A percentile compares a stretch with the other conserved stretches of the same genome.
These are phyloP conservation scores for Parapristionchus giblindavisi DNA, from an alignment of 2,888 invertebrate species.

Conservation along the genomic window DNA sequence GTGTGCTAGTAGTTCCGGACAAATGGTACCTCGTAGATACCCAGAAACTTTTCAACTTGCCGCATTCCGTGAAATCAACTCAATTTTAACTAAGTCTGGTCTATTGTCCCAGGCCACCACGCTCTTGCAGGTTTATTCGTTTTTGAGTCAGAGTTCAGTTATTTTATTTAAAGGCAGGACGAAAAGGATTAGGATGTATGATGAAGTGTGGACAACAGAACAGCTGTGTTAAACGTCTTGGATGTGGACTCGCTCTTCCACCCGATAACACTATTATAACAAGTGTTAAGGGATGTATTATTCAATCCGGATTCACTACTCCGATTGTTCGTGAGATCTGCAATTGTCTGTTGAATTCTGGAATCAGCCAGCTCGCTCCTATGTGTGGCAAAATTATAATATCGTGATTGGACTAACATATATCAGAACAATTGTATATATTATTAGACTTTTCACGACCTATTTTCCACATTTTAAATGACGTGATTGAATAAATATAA, in stretches of 20 bases:
- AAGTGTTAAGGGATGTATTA: not conserved
- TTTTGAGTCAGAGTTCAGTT: not conserved
- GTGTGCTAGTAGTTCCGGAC: slow-evolving; percentile 1
- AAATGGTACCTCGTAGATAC: slow-evolving; percentile 21
- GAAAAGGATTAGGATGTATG: not conserved
- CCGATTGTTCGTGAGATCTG: slow-evolving; percentile 14
- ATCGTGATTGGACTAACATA: no score
- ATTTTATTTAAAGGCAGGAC: not conserved
- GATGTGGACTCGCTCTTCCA: slow-evolving; percentile 27
- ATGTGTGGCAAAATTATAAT: not conserved
- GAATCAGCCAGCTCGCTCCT: slow-evolving; percentile 2
- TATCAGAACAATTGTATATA: no score
- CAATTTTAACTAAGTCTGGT: not conserved
- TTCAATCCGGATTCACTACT: slow-evolving; percentile 14
- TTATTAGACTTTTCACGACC: no score
- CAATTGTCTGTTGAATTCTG: slow-evolving; percentile 18
- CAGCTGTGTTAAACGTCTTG: not conserved
- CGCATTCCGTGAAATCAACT: slow-evolving; percentile 19
- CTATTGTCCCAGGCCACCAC: not conserved
- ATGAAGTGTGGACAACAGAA: slow-evolving; percentile 15
- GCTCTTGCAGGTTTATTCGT: slow-evolving; percentile 3
- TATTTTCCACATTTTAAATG: no score
- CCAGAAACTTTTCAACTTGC: slow-evolving; percentile 33
- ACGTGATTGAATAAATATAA: no score
- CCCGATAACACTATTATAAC: slow-evolving; percentile 20